phyloP scores from a whole-genome alignment of 2,113 vertebrate genomes.

The Xenotilapia flavipinnis region DNA sequence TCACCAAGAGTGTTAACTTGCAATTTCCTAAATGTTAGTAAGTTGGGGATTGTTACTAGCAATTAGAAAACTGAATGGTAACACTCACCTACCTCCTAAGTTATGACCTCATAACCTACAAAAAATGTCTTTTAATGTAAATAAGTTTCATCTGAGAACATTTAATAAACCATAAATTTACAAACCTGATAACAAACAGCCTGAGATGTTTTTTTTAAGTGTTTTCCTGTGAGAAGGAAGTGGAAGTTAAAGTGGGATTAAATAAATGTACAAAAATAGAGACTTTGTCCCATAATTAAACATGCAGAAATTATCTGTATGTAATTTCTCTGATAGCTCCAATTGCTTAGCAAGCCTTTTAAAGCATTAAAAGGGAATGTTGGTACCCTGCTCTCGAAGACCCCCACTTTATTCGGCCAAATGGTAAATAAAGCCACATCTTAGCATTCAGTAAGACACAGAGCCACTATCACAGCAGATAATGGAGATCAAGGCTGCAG shows the following conservation, averaged over 20 bases:
- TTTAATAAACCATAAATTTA: neutral
- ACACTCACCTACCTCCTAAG: neutral
- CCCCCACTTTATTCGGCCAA: neutral
- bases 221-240: neutral
- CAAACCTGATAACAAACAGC: neutral
- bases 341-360: neutral
- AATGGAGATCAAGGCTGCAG: neutral
- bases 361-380: neutral
- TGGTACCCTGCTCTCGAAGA: neutral
- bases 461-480: neutral
- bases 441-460: neutral
- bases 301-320: neutral
- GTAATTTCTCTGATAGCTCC: neutral
- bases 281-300: neutral
- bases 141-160: neutral
- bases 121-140: neutral
- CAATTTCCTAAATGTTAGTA: neutral
- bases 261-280: neutral
- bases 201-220: neutral
- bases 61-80: neutral
- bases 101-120: neutral
- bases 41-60: neutral
- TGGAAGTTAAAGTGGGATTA: neutral
- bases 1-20: neutral
- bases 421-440: neutral